phyloP scores from a whole-genome alignment of 2,113 vertebrate genomes.

The Gambusia holbrooki region DNA sequence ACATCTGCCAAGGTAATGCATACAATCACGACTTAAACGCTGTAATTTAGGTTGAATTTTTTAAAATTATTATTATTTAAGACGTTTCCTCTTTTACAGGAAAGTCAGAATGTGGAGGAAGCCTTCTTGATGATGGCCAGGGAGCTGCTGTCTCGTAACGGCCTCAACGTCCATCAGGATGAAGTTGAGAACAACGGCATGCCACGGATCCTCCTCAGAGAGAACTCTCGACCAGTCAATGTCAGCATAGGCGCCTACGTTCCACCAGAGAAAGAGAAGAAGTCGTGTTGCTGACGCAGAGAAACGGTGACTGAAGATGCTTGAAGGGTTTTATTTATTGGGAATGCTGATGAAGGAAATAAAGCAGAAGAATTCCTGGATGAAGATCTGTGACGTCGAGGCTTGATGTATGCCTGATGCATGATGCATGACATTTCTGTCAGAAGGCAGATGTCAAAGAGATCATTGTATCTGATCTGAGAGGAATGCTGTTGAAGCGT shows the following conservation, averaged over 20 bases:
- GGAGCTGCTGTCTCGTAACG: slow-evolving; percentile 73
- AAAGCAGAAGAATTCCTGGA: neutral
- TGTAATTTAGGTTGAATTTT: neutral
- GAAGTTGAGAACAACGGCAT: neutral
- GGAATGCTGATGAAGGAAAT: neutral
- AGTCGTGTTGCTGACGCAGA: slow-evolving; percentile 61
- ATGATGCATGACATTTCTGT: too few relatives aligned
- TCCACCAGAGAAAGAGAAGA: slow-evolving; percentile 69
- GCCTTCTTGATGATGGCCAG: slow-evolving; percentile 75
- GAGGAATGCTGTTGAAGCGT: neutral
- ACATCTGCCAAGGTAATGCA: slow-evolving; percentile 85
- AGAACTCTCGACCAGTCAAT: slow-evolving; percentile 58
- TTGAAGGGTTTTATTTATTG: neutral
- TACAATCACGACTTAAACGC: neutral
- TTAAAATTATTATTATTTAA: neutral
- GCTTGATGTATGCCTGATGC: neutral
- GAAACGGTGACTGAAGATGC: neutral
- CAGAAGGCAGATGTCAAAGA: too few relatives aligned
- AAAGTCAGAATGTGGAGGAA: slow-evolving; percentile 72
- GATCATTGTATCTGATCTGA: neutral
- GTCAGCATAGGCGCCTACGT: slow-evolving; percentile 1
- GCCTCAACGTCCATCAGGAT: slow-evolving; percentile 54
- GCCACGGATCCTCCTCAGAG: slow-evolving; percentile 48
- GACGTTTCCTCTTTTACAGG: slow-evolving; percentile 33
- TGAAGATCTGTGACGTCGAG: neutral